Conservation (phyloP, 2,113 vertebrate species). For the Indicator maculatus region DNA sequence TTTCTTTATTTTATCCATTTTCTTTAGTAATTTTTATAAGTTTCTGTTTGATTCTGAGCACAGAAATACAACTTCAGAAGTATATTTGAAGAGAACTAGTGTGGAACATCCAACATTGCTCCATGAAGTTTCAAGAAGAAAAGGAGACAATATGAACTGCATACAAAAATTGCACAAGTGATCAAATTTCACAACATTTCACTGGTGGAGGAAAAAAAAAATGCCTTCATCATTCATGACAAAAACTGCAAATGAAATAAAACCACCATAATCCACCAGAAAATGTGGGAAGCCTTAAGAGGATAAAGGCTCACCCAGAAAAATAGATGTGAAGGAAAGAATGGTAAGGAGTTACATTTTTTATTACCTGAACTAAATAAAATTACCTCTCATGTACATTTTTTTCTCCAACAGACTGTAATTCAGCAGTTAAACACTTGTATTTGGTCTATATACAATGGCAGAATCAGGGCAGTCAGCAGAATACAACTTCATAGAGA, state of each 20-base stretch:
- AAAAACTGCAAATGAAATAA: conserved; percentile 8
- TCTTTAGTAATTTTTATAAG: background rate
- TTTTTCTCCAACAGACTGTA: background rate
- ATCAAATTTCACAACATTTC: background rate
- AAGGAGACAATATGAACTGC: background rate
- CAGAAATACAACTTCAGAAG: background rate
- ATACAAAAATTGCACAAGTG: background rate
- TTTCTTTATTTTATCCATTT: background rate
- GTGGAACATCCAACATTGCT: background rate
- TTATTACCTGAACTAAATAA: background rate
- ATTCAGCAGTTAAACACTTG: background rate
- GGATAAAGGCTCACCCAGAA: conserved; percentile 6
- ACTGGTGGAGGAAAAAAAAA: background rate
- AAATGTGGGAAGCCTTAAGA: background rate
- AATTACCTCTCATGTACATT: background rate
- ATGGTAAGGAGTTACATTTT: background rate
- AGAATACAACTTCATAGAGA: background rate
- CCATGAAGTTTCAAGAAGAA: background rate
- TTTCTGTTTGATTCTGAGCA: background rate
- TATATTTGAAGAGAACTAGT: background rate
- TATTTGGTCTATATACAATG: background rate
- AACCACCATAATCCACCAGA: background rate
- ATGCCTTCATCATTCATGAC: background rate
- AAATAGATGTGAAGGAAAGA: background rate
- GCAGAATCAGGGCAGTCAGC: background rate